Base-by-base conservation (phyloP, 1,140 invertebrate species). In the Polypedilum vanderplanki region DNA sequence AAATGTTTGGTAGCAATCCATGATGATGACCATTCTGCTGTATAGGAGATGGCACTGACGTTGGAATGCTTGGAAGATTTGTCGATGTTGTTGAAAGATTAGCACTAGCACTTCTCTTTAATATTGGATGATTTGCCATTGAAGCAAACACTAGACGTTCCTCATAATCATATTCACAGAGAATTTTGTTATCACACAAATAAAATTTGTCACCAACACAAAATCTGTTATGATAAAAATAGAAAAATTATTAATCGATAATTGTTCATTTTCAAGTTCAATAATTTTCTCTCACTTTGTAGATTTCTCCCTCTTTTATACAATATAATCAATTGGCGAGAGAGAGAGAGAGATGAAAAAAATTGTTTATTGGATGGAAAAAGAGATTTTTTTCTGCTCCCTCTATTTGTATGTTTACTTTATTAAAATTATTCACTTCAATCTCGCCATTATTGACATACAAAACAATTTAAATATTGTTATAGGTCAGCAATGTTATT, bases 101-200 rank as follows among this genome's bases (percentile, higher is more conserved):
- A 2, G 9, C 65, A 10, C 87, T 90, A 18, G 92, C 89, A 82
- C 95, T 93, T 77, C 93, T 86, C 83, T 96, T 96, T 75, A 97
- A 87, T 82, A 96, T 94, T 73, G 94, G 93, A 81, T 95, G 94
- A 84, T 93, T 93, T 40, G 93, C 91, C 91, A 96, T 94, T 80
- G 92, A 94, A 64, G 93, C 93, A 82, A 95, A 95, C 65, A 95
- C 91, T 82, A 95, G 85, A 76, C 94, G 86, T 84, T 97, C 95
- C 82, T 97, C 95, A 82, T 98, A 98, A 83, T 98, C 96, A 82
- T 96, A 97, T 83, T 98, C 95, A 85, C 96, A 98, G 15, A 98
- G 88, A 77, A 98, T 97, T 86, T 97, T 97, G 85, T 98, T 98
- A 82, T 98, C 95, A 85, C 94, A 96, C 77, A 98, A 84, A 84